These are phyloP conservation scores for Phymanthus crucifer DNA, from an alignment of 92 coral and sea anemone genomes.

Conservation along the genomic window DNA sequence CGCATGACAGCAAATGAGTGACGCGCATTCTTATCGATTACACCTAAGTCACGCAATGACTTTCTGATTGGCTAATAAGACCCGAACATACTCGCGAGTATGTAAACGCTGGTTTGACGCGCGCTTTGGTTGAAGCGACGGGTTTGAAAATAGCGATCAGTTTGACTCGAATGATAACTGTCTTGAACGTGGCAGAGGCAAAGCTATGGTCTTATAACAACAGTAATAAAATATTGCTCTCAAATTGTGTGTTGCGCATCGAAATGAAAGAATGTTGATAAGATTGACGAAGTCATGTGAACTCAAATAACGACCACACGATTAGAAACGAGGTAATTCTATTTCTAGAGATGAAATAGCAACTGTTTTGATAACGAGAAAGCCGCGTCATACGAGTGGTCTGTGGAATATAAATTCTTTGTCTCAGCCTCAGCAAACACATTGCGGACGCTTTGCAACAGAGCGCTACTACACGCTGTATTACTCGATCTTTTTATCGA, in stretches of 20 bases:
- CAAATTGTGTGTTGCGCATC: neutral
- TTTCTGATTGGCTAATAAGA: too few relatives aligned
- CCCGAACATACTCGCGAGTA: too few relatives aligned
- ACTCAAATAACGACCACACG: neutral
- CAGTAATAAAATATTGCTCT: neutral
- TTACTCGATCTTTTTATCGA: neutral
- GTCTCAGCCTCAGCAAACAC: neutral
- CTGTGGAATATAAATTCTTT: too few relatives aligned
- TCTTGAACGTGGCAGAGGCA: neutral
- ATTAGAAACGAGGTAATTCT: neutral
- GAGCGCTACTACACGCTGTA: neutral
- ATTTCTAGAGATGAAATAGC: neutral
- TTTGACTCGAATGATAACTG: neutral
- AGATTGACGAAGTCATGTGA: neutral
- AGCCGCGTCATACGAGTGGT: too few relatives aligned
- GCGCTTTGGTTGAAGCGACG: neutral
- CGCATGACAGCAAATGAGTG: neutral
- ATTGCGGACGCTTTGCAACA: neutral
- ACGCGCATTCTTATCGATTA: too few relatives aligned
- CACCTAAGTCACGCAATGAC: too few relatives aligned
- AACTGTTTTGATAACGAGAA: too few relatives aligned
- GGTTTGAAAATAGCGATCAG: neutral
- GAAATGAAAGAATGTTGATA: neutral
- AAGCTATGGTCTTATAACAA: neutral
- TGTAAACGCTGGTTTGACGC: neutral